Conservation (phyloP, 2,888 invertebrate species). For the Cyclophora albipunctata region DNA sequence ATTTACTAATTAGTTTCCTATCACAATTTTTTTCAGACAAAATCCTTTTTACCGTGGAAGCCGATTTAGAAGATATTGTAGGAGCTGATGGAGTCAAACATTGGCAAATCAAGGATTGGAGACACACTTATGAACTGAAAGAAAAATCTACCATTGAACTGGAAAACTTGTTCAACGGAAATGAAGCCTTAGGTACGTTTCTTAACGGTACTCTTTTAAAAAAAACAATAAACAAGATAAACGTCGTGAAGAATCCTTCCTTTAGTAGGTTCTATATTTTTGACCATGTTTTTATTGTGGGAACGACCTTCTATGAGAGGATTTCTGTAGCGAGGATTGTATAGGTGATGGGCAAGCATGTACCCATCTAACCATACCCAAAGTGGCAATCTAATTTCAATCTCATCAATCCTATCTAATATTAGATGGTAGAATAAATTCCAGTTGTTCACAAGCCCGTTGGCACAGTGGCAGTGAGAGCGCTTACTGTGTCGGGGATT, state of each 20-base stretch:
- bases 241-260: background rate
- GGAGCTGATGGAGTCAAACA: constrained; percentile 34
- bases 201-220: background rate
- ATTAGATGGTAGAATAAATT: no score
- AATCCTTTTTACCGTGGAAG: constrained; percentile 20
- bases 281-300: no score
- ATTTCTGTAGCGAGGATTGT: no score
- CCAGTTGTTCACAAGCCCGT: no score
- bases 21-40: constrained; percentile 27
- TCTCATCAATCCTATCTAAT: no score
- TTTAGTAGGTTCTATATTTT: background rate
- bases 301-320: no score
- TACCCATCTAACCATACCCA: no score
- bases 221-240: background rate
- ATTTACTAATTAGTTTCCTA: no score
- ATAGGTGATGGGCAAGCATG: no score
- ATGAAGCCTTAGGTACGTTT: constrained; percentile 39
- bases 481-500: no score
- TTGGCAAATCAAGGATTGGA: constrained; percentile 36
- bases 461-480: no score
- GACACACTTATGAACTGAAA: constrained; percentile 34
- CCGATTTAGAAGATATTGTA: constrained; percentile 23
- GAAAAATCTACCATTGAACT: constrained; percentile 37
- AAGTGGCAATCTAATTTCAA: no score
- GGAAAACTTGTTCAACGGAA: constrained; percentile 46